Evolutionary conservation across 2,113 vertebrate genomes (phyloP), one percentile per base, ranked within the genome.

Genomic region (Odocoileus virginianus): DNA sequence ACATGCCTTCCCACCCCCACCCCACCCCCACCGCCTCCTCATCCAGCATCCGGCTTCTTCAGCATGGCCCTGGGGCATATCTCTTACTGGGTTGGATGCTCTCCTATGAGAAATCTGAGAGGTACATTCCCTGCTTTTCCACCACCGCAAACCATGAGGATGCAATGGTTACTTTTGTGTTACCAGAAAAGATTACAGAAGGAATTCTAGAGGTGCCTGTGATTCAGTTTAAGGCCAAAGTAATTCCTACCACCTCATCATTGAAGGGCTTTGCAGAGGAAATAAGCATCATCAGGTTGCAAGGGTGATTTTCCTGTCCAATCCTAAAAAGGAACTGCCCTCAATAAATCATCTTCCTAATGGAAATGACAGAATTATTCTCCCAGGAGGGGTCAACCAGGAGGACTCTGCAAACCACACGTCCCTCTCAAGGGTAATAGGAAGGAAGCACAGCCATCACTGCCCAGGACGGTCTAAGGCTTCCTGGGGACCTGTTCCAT

Each of bases 291-390:
- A 98, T 96, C 94, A 92, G 85, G 95, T 96, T 98, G 85, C 97
- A 98, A 96, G 76, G 86, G 84, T 94, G 87, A 91, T 87, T 96
- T 99, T 98, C 98, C 97, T 97, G 96, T 85, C 33, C 95, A 98
- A 57, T 98, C 21, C 91, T 95, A 58, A 97, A 93, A 97, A 98
- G 97, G 98, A 99, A 98, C 94, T 93, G 88, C 43, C 96, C 94
- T 97, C 96, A 92, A 96, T 98, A 98, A 99, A 98, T 98, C 94
- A 98, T 96, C 95, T 98, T 97, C 97, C 98, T 98, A 96, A 97
- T 98, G 98, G 98, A 99, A 99, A 98, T 98, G 92, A 98, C 97
- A 97, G 95, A 97, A 98, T 97, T 98, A 95, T 92, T 98, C 96
- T 98, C 98, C 98, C 95, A 97, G 91, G 98, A 93, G 95, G 89